Evolutionary conservation across 2,113 vertebrate genomes (phyloP).

Genomic region (Muscicapa adusta): DNA sequence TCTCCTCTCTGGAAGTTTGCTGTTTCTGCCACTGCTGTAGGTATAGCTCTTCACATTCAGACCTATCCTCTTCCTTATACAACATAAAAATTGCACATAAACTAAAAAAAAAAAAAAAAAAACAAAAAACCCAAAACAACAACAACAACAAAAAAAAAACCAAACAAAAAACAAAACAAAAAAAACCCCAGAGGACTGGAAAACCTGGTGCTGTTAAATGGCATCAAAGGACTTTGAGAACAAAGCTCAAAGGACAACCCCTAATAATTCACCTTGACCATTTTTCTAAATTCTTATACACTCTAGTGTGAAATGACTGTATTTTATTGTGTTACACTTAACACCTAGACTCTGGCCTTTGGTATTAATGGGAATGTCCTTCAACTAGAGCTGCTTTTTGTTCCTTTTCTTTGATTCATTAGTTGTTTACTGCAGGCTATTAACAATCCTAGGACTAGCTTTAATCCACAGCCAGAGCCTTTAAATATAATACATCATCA

Average conservation of each 20-base stretch:
- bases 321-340: constrained; percentile 14
- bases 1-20: neutral
- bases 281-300: constrained; percentile 3
- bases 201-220: neutral
- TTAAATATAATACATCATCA: constrained; percentile 75
- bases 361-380: constrained; percentile 44
- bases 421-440: constrained; percentile 72
- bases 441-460: constrained; percentile 64
- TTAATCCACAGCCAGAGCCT: constrained; percentile 74
- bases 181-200: neutral
- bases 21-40: neutral
- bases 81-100: neutral
- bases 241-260: constrained; percentile 20
- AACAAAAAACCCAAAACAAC: too few relatives aligned
- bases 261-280: neutral
- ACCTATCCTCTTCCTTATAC: neutral
- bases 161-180: neutral
- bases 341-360: constrained; percentile 21
- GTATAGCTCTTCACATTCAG: neutral
- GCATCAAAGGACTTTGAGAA: constrained; percentile 24
- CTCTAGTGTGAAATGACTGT: neutral
- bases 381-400: constrained; percentile 39
- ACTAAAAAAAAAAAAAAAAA: too few relatives aligned
- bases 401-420: constrained; percentile 67
- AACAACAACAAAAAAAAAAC: too few relatives aligned